phyloP scores from a whole-genome alignment of 2,113 vertebrate species.

The Phylloscopus trochiloides region DNA sequence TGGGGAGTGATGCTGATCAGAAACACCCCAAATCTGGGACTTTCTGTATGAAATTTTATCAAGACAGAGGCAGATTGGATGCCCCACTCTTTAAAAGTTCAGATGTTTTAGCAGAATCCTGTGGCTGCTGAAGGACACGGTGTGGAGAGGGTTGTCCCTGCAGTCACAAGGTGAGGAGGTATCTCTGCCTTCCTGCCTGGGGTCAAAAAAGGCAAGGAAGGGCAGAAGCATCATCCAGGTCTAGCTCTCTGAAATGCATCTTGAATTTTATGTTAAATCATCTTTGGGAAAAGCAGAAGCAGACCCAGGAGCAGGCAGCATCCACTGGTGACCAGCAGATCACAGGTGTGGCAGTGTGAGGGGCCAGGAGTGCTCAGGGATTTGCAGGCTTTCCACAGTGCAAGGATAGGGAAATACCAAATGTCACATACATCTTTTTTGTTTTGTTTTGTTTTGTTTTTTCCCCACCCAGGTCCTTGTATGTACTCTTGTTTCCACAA shows the following conservation, averaged over 20 bases:
- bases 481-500: background rate
- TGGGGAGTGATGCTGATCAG: accelerated
- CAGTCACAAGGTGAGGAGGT: accelerated
- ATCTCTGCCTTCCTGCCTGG: background rate
- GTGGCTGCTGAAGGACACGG: background rate
- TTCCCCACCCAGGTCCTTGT: background rate
- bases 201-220: background rate
- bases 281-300: background rate
- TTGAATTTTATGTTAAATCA: background rate
- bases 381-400: background rate
- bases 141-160: background rate
- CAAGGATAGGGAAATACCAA: background rate
- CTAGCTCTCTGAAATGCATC: background rate
- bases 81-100: background rate
- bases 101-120: background rate
- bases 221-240: background rate
- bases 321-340: background rate
- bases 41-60: background rate
- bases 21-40: background rate
- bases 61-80: background rate
- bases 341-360: background rate
- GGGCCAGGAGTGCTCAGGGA: background rate
- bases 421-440: background rate
- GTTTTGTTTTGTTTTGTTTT: background rate
- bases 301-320: background rate